phyloP scores from a whole-genome alignment of 2,797 vertebrate species.

The Xiphorhynchus erythropygius region DNA sequence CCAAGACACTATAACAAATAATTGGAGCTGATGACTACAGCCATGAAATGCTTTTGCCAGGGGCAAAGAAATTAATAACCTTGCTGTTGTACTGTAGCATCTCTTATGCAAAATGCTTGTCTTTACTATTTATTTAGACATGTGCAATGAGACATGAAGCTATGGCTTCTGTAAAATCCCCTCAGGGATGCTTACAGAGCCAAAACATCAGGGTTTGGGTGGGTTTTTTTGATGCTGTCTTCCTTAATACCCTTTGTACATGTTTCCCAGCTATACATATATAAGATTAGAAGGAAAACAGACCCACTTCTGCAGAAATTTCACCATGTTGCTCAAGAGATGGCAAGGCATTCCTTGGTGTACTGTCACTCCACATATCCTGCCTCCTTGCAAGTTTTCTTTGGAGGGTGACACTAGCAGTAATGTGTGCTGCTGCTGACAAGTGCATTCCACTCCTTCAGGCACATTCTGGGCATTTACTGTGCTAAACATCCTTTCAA shows the following conservation, averaged over 20 bases:
- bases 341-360: neutral
- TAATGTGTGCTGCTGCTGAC: neutral
- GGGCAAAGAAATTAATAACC: constrained; percentile 10
- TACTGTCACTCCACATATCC: neutral
- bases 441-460: neutral
- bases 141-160: constrained; percentile 25
- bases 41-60: constrained; percentile 17
- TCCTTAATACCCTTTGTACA: neutral
- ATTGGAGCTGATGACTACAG: constrained; percentile 1
- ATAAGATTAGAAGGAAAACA: constrained; percentile 4
- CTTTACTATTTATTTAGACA: constrained; percentile 3
- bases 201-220: neutral
- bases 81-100: neutral
- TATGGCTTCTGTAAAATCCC: constrained; percentile 29
- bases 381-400: neutral
- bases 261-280: neutral
- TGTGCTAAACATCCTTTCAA: neutral
- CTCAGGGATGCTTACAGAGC: neutral
- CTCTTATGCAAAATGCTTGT: neutral
- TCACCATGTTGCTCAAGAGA: neutral
- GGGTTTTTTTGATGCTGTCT: neutral
- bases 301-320: neutral
- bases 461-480: neutral
- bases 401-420: neutral
- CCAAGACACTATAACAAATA: neutral